Percentiles rank a stretch among this genome's conserved stretches.
These are phyloP conservation scores for Syngnathus rostellatus DNA, from an alignment of 2,797 vertebrate species.

Conservation along the genomic window DNA sequence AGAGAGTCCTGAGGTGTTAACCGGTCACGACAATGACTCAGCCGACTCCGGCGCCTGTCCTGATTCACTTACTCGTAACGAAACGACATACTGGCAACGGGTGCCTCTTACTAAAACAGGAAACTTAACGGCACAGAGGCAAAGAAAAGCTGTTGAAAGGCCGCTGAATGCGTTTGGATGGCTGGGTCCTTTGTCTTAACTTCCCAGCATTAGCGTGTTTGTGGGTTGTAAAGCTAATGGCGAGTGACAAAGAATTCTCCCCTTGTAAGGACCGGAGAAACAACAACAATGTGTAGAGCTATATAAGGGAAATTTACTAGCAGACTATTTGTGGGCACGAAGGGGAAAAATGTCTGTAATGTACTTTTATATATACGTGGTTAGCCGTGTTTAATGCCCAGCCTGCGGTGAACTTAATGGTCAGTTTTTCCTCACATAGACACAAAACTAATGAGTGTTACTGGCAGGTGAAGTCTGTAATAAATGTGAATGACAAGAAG, in stretches of 20 bases:
- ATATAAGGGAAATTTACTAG: conserved; percentile 3
- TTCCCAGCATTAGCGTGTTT: background rate
- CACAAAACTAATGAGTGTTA: background rate
- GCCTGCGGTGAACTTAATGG: background rate
- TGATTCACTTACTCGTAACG: background rate
- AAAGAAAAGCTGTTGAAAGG: background rate
- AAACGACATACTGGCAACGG: conserved; percentile 18
- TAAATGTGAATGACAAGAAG: background rate
- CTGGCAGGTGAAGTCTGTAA: background rate
- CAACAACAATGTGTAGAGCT: background rate
- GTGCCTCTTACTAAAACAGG: conserved; percentile 3
- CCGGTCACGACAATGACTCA: conserved; percentile 1
- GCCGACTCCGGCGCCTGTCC: background rate
- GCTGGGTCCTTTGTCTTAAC: background rate
- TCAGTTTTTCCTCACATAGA: background rate
- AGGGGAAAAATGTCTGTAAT: background rate
- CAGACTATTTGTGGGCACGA: background rate
- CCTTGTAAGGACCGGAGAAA: background rate
- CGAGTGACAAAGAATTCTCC: conserved; percentile 2
- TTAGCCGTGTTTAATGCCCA: background rate
- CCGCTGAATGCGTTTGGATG: background rate
- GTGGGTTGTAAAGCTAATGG: conserved; percentile 5
- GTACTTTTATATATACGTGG: background rate
- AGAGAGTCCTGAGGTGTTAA: conserved; percentile 27
- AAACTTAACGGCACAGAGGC: background rate